Percentiles rank a stretch among this genome's conserved stretches.
These are phyloP conservation scores for Sebastes vulpes DNA, from an alignment of 2,797 vertebrate genomes.

Conservation along the genomic window DNA sequence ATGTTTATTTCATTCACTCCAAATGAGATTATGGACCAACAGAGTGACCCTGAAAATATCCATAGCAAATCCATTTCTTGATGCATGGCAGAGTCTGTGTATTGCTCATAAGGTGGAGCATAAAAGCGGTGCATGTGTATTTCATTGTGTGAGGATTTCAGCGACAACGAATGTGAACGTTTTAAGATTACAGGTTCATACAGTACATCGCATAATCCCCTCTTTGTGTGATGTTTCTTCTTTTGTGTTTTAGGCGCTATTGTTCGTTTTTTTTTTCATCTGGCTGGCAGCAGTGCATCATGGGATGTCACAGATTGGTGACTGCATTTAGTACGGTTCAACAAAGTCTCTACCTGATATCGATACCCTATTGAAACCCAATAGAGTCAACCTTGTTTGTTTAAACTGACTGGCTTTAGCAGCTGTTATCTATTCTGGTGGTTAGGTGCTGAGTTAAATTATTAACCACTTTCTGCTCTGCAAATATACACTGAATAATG, in stretches of 20 bases:
- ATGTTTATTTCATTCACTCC: conserved; percentile 82
- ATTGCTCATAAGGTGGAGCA: conserved; percentile 29
- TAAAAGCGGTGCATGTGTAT: not conserved
- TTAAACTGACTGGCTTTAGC: conserved; percentile 20
- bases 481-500: not conserved
- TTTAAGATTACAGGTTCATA: conserved; percentile 17
- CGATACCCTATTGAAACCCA: conserved; percentile 47
- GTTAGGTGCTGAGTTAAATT: conserved; percentile 5
- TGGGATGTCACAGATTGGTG: conserved; percentile 22
- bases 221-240: not conserved
- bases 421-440: conserved; percentile 10
- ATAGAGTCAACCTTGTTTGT: conserved; percentile 29
- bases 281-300: conserved; percentile 10
- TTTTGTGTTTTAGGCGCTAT: not conserved
- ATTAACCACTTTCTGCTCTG: not conserved
- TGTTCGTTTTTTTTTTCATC: not conserved
- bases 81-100: conserved; percentile 42
- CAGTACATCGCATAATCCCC: conserved; percentile 1
- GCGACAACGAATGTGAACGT: not conserved
- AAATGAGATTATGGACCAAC: conserved; percentile 82
- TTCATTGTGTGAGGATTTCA: conserved; percentile 8
- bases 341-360: conserved; percentile 30
- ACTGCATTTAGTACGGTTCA: not conserved
- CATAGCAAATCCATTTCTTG: conserved; percentile 69
- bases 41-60: conserved; percentile 81